phyloP scores from a whole-genome alignment of 2,113 vertebrate genomes.

The Gila orcuttii region DNA sequence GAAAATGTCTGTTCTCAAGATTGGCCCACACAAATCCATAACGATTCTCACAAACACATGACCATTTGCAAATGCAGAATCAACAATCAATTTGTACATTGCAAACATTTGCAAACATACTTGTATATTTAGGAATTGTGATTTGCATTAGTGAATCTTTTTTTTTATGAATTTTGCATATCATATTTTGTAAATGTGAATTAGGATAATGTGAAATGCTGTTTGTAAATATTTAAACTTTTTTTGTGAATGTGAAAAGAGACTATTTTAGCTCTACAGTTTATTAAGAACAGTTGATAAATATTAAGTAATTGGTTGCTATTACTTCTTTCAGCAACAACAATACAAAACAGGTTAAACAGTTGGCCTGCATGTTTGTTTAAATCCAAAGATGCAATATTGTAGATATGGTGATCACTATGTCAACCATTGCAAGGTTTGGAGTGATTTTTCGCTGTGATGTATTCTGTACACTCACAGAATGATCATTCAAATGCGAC shows the following conservation, averaged over 20 bases:
- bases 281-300: neutral
- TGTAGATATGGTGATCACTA: neutral
- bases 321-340: neutral
- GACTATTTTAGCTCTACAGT: neutral
- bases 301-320: neutral
- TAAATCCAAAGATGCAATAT: neutral
- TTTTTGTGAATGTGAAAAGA: neutral
- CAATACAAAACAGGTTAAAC: neutral
- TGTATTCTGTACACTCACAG: neutral
- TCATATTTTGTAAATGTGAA: neutral
- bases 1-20: neutral
- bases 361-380: neutral
- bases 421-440: neutral
- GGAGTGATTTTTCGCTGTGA: neutral
- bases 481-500: neutral
- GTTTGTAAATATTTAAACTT: neutral
- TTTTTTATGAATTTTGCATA: neutral
- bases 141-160: neutral
- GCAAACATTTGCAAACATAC: neutral
- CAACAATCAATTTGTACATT: too few relatives aligned
- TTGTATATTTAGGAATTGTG: neutral
- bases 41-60: neutral
- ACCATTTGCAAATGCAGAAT: neutral
- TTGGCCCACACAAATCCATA: neutral
- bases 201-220: neutral